Evolutionary conservation across 2,888 invertebrate genomes (phyloP).

Genomic region (Eupithecia dodoneata): DNA sequence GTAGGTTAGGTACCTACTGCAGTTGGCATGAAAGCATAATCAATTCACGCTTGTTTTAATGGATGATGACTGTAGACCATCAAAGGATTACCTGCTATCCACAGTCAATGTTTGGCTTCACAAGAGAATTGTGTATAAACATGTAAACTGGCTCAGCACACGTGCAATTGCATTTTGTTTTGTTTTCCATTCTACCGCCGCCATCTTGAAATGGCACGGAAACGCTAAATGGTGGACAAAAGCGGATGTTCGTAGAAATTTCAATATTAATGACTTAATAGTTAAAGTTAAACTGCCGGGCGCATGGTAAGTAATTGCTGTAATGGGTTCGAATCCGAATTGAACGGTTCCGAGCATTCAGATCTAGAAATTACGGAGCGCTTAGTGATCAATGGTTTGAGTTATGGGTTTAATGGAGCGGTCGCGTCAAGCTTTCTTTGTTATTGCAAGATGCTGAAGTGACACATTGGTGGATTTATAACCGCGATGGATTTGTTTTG

Average conservation of each 20-base stretch:
- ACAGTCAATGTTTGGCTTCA: slow-evolving; percentile 33
- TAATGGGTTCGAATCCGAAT: slow-evolving; percentile 59
- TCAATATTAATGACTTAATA: slow-evolving; percentile 75
- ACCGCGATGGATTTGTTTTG: background rate
- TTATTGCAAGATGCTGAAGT: background rate
- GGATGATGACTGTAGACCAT: slow-evolving; percentile 24
- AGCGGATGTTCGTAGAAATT: slow-evolving; percentile 57
- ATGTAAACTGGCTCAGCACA: slow-evolving; percentile 44
- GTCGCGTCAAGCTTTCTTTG: background rate
- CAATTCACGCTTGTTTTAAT: slow-evolving; percentile 37
- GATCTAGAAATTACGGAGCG: slow-evolving; percentile 30
- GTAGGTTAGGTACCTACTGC: background rate
- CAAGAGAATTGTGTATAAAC: slow-evolving; percentile 54
- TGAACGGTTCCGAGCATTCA: slow-evolving; percentile 56
- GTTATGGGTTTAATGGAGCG: slow-evolving; percentile 32
- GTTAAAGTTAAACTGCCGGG: slow-evolving; percentile 72
- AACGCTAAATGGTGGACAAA: slow-evolving; percentile 58
- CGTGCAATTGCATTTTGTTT: slow-evolving; percentile 58
- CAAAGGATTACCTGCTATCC: slow-evolving; percentile 41
- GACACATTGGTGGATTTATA: background rate
- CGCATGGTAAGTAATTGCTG: slow-evolving; percentile 70
- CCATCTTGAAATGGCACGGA: slow-evolving; percentile 61
- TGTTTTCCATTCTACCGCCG: slow-evolving; percentile 45
- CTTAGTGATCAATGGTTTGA: slow-evolving; percentile 31
- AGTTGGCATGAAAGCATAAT: slow-evolving; percentile 15